Percentiles rank a stretch among this genome's conserved stretches.
Conservation (phyloP, 1,140 invertebrate genomes). For the Leptinotarsa lineolata region DNA sequence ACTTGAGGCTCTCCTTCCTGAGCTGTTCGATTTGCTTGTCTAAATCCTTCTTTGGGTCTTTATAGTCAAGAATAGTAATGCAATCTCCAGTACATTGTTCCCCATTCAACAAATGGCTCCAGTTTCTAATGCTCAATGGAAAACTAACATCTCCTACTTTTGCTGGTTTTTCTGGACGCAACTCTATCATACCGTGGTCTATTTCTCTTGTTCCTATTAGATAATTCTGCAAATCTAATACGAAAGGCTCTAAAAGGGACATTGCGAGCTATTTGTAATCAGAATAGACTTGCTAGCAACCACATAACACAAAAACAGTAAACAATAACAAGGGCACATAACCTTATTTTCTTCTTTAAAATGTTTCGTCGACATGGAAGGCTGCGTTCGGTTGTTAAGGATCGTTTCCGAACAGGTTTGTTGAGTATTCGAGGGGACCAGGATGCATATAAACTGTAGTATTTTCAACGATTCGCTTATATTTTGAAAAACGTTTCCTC, state of each 20-base stretch:
- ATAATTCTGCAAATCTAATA: slow-evolving; percentile 39
- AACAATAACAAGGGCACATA: too few relatives aligned
- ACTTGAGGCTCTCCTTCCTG: slow-evolving; percentile 31
- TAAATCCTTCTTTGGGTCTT: slow-evolving; percentile 20
- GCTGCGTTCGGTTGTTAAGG: too few relatives aligned
- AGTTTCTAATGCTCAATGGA: slow-evolving; percentile 43
- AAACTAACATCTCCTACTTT: slow-evolving; percentile 51
- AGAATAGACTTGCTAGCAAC: too few relatives aligned
- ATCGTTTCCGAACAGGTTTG: too few relatives aligned
- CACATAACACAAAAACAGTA: too few relatives aligned
- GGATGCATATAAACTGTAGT: too few relatives aligned
- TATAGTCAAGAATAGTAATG: slow-evolving; percentile 39
- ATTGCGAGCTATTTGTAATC: slow-evolving; percentile 24
- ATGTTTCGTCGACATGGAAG: too few relatives aligned
- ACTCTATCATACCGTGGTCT: slow-evolving; percentile 44
- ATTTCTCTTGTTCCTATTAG: slow-evolving; percentile 29
- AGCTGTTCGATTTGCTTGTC: slow-evolving; percentile 26
- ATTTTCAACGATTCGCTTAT: too few relatives aligned
- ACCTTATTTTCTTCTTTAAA: too few relatives aligned
- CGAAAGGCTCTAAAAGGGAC: slow-evolving; percentile 35
- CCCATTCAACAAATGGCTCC: slow-evolving; percentile 38
- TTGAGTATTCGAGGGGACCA: too few relatives aligned
- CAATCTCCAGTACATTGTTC: neutral
- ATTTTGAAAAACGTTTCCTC: too few relatives aligned
- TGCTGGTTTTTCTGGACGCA: slow-evolving; percentile 45